A percentile compares a stretch with the other conserved stretches of the same genome.
phyloP scores from a whole-genome alignment of 2,888 invertebrate species.

The Ditylenchus weischeri region DNA sequence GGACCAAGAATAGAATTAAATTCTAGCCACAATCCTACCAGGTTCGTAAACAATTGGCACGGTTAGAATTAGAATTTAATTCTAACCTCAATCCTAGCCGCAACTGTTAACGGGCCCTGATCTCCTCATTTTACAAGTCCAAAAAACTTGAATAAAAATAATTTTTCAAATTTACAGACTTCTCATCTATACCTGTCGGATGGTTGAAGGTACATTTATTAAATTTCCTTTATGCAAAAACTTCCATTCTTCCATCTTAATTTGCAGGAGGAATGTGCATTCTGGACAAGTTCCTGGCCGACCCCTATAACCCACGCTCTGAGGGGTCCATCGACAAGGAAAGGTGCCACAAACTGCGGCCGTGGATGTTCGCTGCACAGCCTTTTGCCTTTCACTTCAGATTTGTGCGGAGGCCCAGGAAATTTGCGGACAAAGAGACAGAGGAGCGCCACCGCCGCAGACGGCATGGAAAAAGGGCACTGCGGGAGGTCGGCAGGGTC shows the following conservation, averaged over 20 bases:
- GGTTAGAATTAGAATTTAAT: too few species aligned
- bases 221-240: too few species aligned
- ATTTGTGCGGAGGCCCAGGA: conserved; percentile 21
- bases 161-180: conserved; percentile 7
- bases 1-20: too few species aligned
- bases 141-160: too few species aligned
- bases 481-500: conserved; percentile 16
- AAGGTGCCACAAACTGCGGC: conserved; percentile 1
- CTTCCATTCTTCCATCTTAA: too few species aligned
- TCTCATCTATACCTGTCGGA: conserved; percentile 24
- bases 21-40: too few species aligned
- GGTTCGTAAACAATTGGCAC: too few species aligned
- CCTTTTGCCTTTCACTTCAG: conserved; percentile 25
- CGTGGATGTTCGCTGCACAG: conserved; percentile 6
- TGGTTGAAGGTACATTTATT: conserved; percentile 16
- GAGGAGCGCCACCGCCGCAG: conserved; percentile 13
- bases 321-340: background rate
- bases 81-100: too few species aligned
- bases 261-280: conserved; percentile 13
- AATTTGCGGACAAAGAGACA: conserved; percentile 9
- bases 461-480: conserved; percentile 19
- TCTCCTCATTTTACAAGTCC: too few species aligned
- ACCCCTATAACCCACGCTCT: background rate
- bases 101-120: too few species aligned
- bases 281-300: conserved; percentile 21